Evolutionary conservation across 1,140 invertebrate genomes (phyloP), one percentile per base, ranked within the genome.

Genomic region (Cyphomyrmex costatus): DNA sequence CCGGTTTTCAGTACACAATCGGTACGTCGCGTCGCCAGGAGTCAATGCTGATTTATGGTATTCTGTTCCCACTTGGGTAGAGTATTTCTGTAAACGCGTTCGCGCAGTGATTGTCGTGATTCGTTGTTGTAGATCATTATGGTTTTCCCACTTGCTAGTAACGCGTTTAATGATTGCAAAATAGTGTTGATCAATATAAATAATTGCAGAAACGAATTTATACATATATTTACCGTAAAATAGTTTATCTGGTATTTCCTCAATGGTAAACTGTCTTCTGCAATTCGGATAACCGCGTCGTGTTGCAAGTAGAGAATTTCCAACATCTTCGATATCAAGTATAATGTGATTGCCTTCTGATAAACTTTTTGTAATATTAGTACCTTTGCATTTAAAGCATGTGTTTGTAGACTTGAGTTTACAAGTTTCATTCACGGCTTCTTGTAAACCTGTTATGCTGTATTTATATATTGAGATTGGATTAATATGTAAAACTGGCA

Each of bases 161-260:
- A 63, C 0, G 2, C 27, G 16, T 63, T 33, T 63, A 33, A 63
- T 30, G 0, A 63, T 33, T 6, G 16, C 60, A 7, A 33, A 33
- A 63, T 63, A 63, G 33, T 63, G 60, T 1, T 7, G 2, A 14
- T 63, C 5, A 63, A 7, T 63, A 6, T 63, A 19, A 2, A 63
- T 16, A 63, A 63, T 63, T 2, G 60, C 27, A 8, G 60, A 63
- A 63, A 33, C 60, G 8, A 63, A 63, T 33, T 63, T 63, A 33
- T 63, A 63, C 2, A 5, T 63, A 33, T 63, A 19, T 33, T 63
- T 63, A 19, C 6, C 27, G 4, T 33, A 33, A 63, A 63, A 3
- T 16, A 33, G 60, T 6, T 63, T 63, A 63, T 63, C 60, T 63
- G 27, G 60, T 63, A 63, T 63, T 33, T 63, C 27, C 3, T 63